Evolutionary conservation across 2,888 invertebrate genomes (phyloP), one percentile per base, ranked within the genome.

Genomic region (Biston stratarius): DNA sequence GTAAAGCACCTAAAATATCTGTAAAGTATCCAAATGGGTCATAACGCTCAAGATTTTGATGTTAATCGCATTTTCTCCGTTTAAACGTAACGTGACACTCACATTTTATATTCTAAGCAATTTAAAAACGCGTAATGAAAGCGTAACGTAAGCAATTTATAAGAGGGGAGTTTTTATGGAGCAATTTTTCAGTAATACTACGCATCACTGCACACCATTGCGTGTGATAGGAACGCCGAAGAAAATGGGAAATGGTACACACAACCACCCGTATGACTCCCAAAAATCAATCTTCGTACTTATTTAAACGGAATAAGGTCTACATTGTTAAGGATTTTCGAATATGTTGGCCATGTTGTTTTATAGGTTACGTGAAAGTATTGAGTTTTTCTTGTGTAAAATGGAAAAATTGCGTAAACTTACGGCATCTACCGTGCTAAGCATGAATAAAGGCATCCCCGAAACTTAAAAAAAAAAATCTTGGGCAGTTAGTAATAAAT

Each of bases 151-250:
- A 74, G 77, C 80, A 83, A 81, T 83, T 82, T 84, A 80, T 81
- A 81, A 81, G 72, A 77, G 74, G 81, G 80, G 75, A 79, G 77
- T 76, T 79, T 84, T 85, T 86, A 84, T 83, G 81, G 78, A 73
- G 79, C 83, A 79, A 85, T 86, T 85, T 84, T 83, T 88, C 81
- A 86, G 80, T 82, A 87, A 88, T 88, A 82, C 79, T 82, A 76
- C 84, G 85, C 82, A 74, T 80, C 84, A 81, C 77, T 86, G 84
- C 85, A 84, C 83, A 75, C 81, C 83, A 84, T 85, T 84, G 86
- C 82, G 83, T 85, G 77, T 79, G 80, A 79, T 79, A 79, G 79
- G 77, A 67, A 71, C 64, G 60, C 60, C 51, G 49, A 55, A 61
- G 69, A 66, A 70, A 74, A 74, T 72, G 67, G 69, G 64, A 63